These are phyloP conservation scores for Poecile atricapillus DNA, from an alignment of 2,113 vertebrate genomes.

Conservation along the genomic window DNA sequence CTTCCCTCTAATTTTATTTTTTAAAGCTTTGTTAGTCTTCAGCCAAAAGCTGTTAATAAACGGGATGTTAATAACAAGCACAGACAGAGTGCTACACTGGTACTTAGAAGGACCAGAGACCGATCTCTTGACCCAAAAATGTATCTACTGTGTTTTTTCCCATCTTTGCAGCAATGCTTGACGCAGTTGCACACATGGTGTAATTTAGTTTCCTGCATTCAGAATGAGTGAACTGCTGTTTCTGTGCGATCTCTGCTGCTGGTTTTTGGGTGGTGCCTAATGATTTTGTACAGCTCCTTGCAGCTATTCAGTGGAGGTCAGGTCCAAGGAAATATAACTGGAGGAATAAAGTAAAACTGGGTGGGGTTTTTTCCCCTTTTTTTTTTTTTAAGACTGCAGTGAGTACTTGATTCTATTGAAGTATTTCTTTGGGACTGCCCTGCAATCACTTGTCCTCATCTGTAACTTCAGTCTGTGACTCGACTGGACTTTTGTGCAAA, in stretches of 20 bases:
- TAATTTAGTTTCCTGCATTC: not conserved
- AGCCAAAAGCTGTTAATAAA: not conserved
- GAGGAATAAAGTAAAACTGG: not conserved
- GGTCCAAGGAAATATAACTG: not conserved
- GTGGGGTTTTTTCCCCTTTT: too few species aligned
- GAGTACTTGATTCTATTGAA: not conserved
- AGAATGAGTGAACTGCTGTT: not conserved
- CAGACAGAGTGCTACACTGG: not conserved
- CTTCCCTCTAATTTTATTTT: not conserved
- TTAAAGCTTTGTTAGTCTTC: not conserved
- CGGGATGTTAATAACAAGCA: not conserved
- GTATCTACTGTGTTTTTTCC: not conserved
- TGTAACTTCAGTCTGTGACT: not conserved
- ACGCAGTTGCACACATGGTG: rapidly evolving
- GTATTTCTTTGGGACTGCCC: not conserved
- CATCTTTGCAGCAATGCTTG: not conserved
- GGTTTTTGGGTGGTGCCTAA: not conserved
- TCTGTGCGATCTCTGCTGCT: rapidly evolving
- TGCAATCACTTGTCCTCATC: not conserved
- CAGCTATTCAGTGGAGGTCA: not conserved
- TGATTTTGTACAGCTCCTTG: not conserved
- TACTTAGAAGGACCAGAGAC: not conserved
- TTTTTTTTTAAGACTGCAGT: not conserved
- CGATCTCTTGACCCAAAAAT: not conserved
- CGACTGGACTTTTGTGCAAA: not conserved